Evolutionary conservation across 2,113 vertebrate genomes (phyloP), one percentile per base, ranked within the genome.

Genomic region (Neotragus pygmaeus): DNA sequence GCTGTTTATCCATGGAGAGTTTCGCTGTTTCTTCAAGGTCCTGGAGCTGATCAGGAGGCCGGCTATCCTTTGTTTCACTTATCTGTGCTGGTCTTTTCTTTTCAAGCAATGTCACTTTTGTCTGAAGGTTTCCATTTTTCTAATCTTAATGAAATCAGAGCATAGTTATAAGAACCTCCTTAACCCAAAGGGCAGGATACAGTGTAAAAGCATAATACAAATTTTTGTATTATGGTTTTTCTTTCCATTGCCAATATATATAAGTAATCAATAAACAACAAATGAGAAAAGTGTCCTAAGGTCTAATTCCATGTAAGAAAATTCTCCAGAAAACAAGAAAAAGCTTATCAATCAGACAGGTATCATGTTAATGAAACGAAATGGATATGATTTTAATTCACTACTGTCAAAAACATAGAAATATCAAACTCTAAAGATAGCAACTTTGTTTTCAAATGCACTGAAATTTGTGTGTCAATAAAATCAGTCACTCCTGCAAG

Each of bases 321-420:
- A 87, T 75, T 95, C 25, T 95, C 33, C 11, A 62, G 93, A 92
- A 94, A 94, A 6, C 45, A 92, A 70, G 30, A 62, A 75, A 96
- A 77, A 39, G 17, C 10, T 47, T 64, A 80, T 58, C 15, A 90
- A 30, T 10, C 25, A 89, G 30, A 57, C 27, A 97, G 84, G 11
- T 88, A 57, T 83, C 7, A 58, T 78, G 13, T 64, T 66, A 94
- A 43, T 85, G n/a, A 94, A 30, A 94, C 6, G 77, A 88, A 87
- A 12, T 75, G 23, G 25, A 27, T 91, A 21, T 39, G 62, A 80
- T 75, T 91, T 96, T 64, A 95, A 86, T 70, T 80, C 15, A 83
- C 6, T 95, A 58, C 16, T 62, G 11, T 78, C 15, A 84, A 57
- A 92, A 96, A 87, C n/a, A 95, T n/a, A 88, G 62, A 80, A 77